Conservation (phyloP, 1,140 invertebrate genomes). For the Aphidius gifuensis region DNA sequence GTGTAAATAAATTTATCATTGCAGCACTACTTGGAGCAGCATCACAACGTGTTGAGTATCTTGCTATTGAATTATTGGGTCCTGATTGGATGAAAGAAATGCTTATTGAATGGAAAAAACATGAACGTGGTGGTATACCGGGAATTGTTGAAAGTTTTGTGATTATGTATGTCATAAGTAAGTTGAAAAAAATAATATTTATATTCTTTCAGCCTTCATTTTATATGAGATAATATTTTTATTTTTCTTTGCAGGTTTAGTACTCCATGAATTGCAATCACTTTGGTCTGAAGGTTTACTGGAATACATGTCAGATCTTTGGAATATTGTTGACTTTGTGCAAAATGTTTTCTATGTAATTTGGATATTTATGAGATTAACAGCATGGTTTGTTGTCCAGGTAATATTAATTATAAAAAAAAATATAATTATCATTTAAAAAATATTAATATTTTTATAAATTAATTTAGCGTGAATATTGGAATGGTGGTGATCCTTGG, state of each 20-base stretch:
- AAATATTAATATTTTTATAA: background rate
- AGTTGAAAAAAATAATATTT: constrained; percentile 36
- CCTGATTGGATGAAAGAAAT: constrained; percentile 69
- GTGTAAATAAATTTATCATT: background rate
- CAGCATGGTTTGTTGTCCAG: constrained; percentile 74
- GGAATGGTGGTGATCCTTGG: constrained; percentile 71
- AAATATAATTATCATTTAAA: constrained; percentile 23
- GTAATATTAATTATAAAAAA: constrained; percentile 46
- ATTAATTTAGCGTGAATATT: constrained; percentile 65
- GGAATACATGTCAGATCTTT: constrained; percentile 88
- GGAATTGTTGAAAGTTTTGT: constrained; percentile 80
- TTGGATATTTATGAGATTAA: constrained; percentile 79
- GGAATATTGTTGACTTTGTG: constrained; percentile 96
- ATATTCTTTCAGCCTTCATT: background rate
- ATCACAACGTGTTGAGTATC: constrained; percentile 76
- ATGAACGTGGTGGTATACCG: constrained; percentile 79
- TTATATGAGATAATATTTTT: background rate
- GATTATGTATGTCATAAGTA: constrained; percentile 80
- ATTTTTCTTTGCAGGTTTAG: constrained; percentile 65
- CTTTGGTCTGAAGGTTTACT: constrained; percentile 84
- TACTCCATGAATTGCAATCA: constrained; percentile 84
- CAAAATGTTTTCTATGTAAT: constrained; percentile 91
- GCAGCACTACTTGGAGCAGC: constrained; percentile 77
- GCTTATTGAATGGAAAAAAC: constrained; percentile 70
- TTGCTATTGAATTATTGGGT: constrained; percentile 74